Conservation (phyloP, 1,140 invertebrate species). For the Magallana angulata region DNA sequence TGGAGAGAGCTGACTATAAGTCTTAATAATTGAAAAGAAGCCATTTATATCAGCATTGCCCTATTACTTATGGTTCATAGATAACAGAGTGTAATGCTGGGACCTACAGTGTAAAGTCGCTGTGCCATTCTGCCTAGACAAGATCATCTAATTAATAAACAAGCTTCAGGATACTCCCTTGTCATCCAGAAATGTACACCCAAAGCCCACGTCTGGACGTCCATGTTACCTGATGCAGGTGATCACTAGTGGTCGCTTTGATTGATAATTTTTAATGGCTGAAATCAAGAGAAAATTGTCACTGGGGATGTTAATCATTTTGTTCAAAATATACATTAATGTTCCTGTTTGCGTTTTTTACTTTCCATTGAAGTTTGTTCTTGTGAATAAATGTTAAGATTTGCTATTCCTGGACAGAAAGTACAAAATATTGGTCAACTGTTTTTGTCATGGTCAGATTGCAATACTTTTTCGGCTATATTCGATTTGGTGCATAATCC, state of each 20-base stretch:
- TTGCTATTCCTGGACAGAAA: neutral
- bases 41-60: conserved; percentile 14
- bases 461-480: too few species aligned
- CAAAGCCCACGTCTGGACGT: neutral
- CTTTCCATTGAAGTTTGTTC: conserved; percentile 12
- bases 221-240: conserved; percentile 7
- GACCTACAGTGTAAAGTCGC: neutral
- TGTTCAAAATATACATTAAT: conserved; percentile 14
- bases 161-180: conserved; percentile 10
- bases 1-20: neutral
- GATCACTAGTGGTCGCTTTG: neutral
- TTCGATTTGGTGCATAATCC: too few species aligned
- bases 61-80: conserved; percentile 34
- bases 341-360: neutral
- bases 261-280: conserved; percentile 22
- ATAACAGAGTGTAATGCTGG: neutral
- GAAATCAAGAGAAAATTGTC: conserved; percentile 28
- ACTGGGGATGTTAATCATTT: conserved; percentile 3
- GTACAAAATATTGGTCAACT: neutral
- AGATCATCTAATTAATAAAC: conserved; percentile 14
- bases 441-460: neutral
- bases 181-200: conserved; percentile 7
- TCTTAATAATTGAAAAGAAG: conserved; percentile 16
- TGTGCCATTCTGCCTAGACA: conserved; percentile 6
- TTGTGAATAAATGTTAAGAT: neutral